Conservation (phyloP, 2,888 invertebrate species). For the Encarsia formosa region DNA sequence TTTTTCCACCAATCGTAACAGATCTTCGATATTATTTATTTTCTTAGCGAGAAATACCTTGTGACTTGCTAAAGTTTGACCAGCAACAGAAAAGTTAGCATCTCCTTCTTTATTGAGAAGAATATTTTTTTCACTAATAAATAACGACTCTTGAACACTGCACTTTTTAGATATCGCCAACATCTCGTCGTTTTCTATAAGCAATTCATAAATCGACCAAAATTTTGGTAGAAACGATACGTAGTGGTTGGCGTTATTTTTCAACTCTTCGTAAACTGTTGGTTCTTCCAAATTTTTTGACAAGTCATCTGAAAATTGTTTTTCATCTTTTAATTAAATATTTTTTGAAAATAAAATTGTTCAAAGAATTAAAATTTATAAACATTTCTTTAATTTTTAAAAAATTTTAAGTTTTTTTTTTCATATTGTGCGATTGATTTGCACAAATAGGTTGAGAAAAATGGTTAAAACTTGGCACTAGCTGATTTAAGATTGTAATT, state of each 20-base stretch:
- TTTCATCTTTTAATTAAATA: not conserved
- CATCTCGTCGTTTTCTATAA: constrained; percentile 11
- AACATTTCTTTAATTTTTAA: not conserved
- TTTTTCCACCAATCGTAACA: constrained; percentile 13
- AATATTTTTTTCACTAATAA: constrained; percentile 23
- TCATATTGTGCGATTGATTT: not conserved
- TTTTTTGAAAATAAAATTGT: no score
- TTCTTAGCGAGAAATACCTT: constrained; percentile 1
- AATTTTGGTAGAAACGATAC: constrained; percentile 15
- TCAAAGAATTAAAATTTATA: no score
- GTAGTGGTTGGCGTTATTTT: constrained; percentile 11
- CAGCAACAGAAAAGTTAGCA: constrained; percentile 20
- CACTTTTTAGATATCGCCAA: constrained; percentile 26
- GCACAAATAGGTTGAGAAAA: no score
- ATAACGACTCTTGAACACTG: constrained; percentile 14
- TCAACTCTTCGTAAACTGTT: constrained; percentile 10
- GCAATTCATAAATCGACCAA: constrained; percentile 16
- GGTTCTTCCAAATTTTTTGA: constrained; percentile 1
- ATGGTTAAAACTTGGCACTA: no score
- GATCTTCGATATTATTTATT: constrained; percentile 11
- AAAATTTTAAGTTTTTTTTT: not conserved
- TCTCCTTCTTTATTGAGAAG: constrained; percentile 17
- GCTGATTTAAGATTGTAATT: no score
- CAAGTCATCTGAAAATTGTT: not conserved
- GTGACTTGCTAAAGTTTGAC: constrained; percentile 5